These are phyloP conservation scores for Siderastrea siderea DNA, from an alignment of 92 coral and sea anemone genomes.

Conservation along the genomic window DNA sequence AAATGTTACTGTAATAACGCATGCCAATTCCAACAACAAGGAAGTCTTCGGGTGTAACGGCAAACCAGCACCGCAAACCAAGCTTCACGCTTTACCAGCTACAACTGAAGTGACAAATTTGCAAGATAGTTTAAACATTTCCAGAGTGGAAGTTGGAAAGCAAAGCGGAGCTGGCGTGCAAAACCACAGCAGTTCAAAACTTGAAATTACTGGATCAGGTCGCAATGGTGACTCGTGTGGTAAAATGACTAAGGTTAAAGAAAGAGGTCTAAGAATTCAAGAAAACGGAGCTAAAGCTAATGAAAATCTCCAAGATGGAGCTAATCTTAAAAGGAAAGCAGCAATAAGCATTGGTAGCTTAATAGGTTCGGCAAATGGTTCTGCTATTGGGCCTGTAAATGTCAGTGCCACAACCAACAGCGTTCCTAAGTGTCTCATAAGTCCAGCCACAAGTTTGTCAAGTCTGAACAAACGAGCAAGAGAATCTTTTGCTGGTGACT, in stretches of 20 bases:
- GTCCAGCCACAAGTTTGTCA: conserved; percentile 38
- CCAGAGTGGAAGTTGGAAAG: neutral
- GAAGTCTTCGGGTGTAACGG: neutral
- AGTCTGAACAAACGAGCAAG: conserved; percentile 1
- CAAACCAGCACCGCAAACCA: neutral
- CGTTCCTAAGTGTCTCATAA: neutral
- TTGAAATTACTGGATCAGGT: neutral
- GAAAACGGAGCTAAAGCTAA: neutral
- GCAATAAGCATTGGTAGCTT: neutral
- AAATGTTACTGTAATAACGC: neutral
- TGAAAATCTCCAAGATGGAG: neutral
- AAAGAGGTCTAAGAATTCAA: neutral
- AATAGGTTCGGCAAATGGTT: neutral
- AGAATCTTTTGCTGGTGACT: neutral
- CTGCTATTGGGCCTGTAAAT: neutral
- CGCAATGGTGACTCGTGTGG: neutral
- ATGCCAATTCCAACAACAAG: neutral
- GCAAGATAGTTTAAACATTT: conserved; percentile 6
- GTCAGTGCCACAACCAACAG: neutral
- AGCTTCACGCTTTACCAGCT: neutral
- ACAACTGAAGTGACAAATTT: neutral
- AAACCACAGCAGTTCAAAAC: neutral
- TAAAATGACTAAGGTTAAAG: neutral
- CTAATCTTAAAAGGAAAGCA: conserved; percentile 23
- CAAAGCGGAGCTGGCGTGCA: neutral